phyloP scores from a whole-genome alignment of 1,140 invertebrate species.

The Hycleus cichorii region DNA sequence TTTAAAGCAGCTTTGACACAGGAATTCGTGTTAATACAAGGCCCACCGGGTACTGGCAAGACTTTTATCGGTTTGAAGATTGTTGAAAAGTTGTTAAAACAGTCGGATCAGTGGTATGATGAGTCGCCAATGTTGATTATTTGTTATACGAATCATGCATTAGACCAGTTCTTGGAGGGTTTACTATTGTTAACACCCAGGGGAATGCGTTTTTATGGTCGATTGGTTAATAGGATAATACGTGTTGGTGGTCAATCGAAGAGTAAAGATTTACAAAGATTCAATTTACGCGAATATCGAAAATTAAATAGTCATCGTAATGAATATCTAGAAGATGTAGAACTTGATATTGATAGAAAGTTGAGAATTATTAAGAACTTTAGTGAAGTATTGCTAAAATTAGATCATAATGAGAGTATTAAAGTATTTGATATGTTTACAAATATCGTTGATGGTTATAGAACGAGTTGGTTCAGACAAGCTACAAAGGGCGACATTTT shows the following conservation, averaged over 20 bases:
- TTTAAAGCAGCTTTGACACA: constrained; percentile 51
- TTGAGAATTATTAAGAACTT: neutral
- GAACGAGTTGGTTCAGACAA: constrained; percentile 25
- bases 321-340: neutral
- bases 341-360: neutral
- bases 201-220: no score
- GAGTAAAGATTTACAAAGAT: constrained; percentile 47
- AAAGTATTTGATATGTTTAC: constrained; percentile 18
- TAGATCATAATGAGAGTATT: constrained; percentile 11
- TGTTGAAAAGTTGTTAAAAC: constrained; percentile 51
- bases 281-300: constrained; percentile 38
- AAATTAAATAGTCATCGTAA: neutral
- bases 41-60: constrained; percentile 74
- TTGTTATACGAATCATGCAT: constrained; percentile 80
- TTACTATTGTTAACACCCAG: constrained; percentile 48
- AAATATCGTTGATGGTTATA: constrained; percentile 16
- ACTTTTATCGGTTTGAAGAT: constrained; percentile 65
- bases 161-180: constrained; percentile 83
- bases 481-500: constrained; percentile 18
- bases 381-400: constrained; percentile 14
- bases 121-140: constrained; percentile 62
- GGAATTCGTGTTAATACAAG: constrained; percentile 70
- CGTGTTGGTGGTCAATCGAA: constrained; percentile 67
- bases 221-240: no score
- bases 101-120: constrained; percentile 33